These are phyloP conservation scores for Brevipalpus yothersi DNA, from an alignment of 1,140 invertebrate species.

Conservation along the genomic window DNA sequence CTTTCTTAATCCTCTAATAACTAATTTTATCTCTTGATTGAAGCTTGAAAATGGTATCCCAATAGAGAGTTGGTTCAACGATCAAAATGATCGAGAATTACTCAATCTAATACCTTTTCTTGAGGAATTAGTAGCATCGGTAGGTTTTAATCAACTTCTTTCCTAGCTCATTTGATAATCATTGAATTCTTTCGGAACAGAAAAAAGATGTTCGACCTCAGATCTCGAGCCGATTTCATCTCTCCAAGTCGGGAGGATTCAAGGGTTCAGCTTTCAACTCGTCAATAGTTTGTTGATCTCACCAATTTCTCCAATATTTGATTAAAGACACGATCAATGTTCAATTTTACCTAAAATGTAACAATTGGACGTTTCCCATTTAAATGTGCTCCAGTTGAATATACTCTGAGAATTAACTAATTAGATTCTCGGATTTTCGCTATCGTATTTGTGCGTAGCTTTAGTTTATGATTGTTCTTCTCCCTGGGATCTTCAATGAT, in stretches of 20 bases:
- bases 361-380: too few species aligned
- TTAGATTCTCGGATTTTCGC: too few species aligned
- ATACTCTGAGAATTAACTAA: too few species aligned
- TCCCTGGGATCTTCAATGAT: too few species aligned
- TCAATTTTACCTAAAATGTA: too few species aligned
- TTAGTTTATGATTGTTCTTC: too few species aligned
- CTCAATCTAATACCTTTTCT: slow-evolving; percentile 80
- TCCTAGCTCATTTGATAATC: slow-evolving; percentile 1
- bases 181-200: slow-evolving; percentile 28
- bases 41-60: slow-evolving; percentile 88
- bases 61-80: slow-evolving; percentile 90
- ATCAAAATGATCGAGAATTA: slow-evolving; percentile 64
- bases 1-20: not conserved
- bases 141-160: slow-evolving; percentile 13
- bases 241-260: slow-evolving; percentile 17
- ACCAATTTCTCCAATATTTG: too few species aligned
- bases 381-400: too few species aligned
- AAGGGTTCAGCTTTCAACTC: too few species aligned
- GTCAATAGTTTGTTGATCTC: too few species aligned
- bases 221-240: slow-evolving; percentile 61
- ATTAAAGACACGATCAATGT: too few species aligned
- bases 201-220: slow-evolving; percentile 72
- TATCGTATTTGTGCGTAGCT: too few species aligned
- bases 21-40: slow-evolving; percentile 18
- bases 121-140: slow-evolving; percentile 40